Conservation (phyloP, 2,888 invertebrate genomes). For the Liopterus haemorrhoidalis region DNA sequence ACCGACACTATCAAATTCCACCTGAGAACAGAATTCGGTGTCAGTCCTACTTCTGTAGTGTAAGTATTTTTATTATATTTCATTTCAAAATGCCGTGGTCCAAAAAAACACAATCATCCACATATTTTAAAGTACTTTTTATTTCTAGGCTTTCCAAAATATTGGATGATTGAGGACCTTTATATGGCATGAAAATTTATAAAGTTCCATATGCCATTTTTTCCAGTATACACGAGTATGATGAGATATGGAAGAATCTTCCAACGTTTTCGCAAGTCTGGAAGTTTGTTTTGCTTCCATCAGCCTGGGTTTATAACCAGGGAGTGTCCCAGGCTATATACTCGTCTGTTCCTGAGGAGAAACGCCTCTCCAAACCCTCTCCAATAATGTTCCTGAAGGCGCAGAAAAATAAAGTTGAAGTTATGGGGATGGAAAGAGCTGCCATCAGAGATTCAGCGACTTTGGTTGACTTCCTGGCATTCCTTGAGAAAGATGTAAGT, state of each 20-base stretch:
- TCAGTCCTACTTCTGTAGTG: slow-evolving; percentile 57
- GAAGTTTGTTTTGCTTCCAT: slow-evolving; percentile 62
- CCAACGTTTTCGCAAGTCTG: slow-evolving; percentile 58
- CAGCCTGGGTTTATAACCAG: slow-evolving; percentile 61
- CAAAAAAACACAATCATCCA: neutral
- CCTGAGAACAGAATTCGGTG: slow-evolving; percentile 54
- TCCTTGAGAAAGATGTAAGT: slow-evolving; percentile 61
- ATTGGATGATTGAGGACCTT: neutral
- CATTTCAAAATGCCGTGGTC: neutral
- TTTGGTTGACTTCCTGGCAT: slow-evolving; percentile 77
- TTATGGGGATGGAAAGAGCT: slow-evolving; percentile 73
- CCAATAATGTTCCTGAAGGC: slow-evolving; percentile 83
- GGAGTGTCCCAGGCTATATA: slow-evolving; percentile 69
- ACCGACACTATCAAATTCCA: slow-evolving; percentile 43
- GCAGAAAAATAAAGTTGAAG: slow-evolving; percentile 76
- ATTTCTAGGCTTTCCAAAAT: no score
- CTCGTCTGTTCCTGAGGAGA: slow-evolving; percentile 54
- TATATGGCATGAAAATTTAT: neutral
- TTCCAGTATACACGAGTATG: slow-evolving; percentile 62
- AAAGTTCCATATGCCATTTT: neutral
- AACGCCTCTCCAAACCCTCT: slow-evolving; percentile 59
- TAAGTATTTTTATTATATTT: slow-evolving; percentile 40
- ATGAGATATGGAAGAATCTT: slow-evolving; percentile 64
- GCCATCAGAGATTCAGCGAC: slow-evolving; percentile 86
- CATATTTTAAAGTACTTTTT: no score